Conservation (phyloP, 2,113 vertebrate genomes). For the Pycnonotus jocosus region DNA sequence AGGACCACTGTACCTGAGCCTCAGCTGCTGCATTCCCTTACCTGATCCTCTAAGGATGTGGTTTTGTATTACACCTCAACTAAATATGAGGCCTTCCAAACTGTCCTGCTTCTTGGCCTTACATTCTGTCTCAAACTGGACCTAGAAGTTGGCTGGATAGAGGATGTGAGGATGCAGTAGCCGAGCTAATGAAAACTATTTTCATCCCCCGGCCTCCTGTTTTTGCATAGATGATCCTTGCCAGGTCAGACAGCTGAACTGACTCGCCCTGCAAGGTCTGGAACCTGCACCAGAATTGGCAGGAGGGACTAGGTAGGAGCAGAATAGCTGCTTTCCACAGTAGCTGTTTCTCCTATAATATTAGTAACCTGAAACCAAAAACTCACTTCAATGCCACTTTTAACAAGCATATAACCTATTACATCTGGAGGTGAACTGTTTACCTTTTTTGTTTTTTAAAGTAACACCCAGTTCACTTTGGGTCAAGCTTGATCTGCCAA, state of each 20-base stretch:
- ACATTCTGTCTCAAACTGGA: background rate
- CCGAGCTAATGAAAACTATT: background rate
- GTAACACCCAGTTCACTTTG: background rate
- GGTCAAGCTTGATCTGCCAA: background rate
- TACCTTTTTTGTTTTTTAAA: background rate
- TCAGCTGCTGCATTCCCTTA: background rate
- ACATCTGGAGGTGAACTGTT: background rate
- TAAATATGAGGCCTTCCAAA: background rate
- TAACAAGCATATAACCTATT: background rate
- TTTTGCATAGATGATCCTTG: background rate
- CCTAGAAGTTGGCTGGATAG: background rate
- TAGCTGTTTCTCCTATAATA: background rate
- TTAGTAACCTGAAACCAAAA: background rate
- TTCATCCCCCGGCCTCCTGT: accelerated
- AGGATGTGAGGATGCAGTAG: background rate
- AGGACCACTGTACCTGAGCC: accelerated
- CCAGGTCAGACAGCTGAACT: background rate
- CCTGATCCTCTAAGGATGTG: background rate
- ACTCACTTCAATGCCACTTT: background rate
- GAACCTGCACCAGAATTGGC: background rate
- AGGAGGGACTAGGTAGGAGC: background rate
- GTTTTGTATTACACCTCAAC: background rate
- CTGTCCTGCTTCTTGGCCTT: background rate
- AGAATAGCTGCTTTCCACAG: background rate
- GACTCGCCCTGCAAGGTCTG: background rate